phyloP scores from a whole-genome alignment of 2,113 vertebrate genomes.

The Leiothrix lutea region DNA sequence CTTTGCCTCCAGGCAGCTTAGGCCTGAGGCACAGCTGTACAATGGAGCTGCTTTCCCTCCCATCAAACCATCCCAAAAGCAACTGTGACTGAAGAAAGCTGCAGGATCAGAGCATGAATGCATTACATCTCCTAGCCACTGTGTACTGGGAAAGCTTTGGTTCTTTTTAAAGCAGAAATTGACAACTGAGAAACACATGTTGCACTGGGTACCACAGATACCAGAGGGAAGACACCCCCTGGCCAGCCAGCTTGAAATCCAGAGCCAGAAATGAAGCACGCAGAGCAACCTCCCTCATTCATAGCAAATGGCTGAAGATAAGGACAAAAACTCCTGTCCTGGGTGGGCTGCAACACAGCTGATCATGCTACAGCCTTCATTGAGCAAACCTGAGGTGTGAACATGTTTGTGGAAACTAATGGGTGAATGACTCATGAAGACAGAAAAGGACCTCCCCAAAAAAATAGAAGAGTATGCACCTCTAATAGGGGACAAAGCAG shows the following conservation, averaged over 20 bases:
- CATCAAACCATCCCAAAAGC: neutral
- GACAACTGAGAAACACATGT: neutral
- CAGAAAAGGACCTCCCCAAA: neutral
- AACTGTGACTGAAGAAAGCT: neutral
- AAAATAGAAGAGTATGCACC: neutral
- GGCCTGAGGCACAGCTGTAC: neutral
- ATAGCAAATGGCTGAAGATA: neutral
- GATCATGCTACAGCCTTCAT: neutral
- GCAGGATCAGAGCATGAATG: neutral
- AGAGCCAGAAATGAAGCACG: rapidly evolving
- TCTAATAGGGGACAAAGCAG: neutral
- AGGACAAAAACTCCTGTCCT: neutral
- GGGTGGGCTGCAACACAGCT: neutral
- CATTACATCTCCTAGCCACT: neutral
- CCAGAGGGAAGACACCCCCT: neutral
- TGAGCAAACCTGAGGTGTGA: neutral
- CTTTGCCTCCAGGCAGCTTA: neutral
- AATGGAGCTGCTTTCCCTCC: neutral
- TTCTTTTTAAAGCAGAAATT: neutral
- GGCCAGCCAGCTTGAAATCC: neutral
- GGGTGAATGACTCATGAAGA: neutral
- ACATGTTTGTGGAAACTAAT: neutral
- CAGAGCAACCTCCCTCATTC: neutral
- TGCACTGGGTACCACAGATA: neutral
- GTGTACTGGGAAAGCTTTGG: neutral